Conservation (phyloP, 2,797 vertebrate genomes). For the Pseudochaenichthys georgianus region DNA sequence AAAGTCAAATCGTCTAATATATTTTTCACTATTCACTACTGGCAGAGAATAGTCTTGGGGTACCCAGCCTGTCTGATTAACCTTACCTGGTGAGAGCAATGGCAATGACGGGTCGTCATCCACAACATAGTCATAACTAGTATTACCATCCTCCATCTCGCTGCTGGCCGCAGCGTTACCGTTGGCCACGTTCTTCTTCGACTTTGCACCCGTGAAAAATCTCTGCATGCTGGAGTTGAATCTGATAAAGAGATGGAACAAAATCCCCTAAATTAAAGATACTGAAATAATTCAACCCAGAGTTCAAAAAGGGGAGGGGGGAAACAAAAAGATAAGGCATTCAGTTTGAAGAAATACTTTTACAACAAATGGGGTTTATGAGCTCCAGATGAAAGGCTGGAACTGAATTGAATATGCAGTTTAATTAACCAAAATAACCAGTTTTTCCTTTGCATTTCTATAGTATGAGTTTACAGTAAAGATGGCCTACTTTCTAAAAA, state of each 20-base stretch:
- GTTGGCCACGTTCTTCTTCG: slow-evolving; percentile 90
- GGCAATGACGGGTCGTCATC: slow-evolving; percentile 91
- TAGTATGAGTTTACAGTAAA: slow-evolving; percentile 9
- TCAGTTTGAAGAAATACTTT: slow-evolving; percentile 11
- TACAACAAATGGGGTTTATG: slow-evolving; percentile 23
- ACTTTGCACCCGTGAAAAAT: slow-evolving; percentile 87
- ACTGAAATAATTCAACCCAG: slow-evolving; percentile 4
- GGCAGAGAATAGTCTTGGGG: slow-evolving; percentile 17
- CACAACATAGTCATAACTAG: slow-evolving; percentile 87
- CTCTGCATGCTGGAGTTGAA: slow-evolving; percentile 93
- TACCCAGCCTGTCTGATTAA: slow-evolving; percentile 93
- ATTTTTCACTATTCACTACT: neutral
- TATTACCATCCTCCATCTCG: slow-evolving; percentile 98
- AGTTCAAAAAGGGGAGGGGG: neutral
- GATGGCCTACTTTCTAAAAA: slow-evolving; percentile 28
- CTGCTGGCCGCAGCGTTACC: slow-evolving; percentile 91
- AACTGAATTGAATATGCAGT: slow-evolving; percentile 10
- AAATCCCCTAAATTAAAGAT: slow-evolving; percentile 39
- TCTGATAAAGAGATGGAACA: slow-evolving; percentile 75
- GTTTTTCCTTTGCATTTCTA: slow-evolving; percentile 20
- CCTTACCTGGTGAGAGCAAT: slow-evolving; percentile 93
- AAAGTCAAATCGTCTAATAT: neutral
- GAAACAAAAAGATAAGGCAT: slow-evolving; percentile 1
- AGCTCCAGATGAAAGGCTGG: slow-evolving; percentile 48
- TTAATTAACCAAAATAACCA: slow-evolving; percentile 18